Conservation (phyloP, 2,888 invertebrate species). For the Ametastegia equiseti region DNA sequence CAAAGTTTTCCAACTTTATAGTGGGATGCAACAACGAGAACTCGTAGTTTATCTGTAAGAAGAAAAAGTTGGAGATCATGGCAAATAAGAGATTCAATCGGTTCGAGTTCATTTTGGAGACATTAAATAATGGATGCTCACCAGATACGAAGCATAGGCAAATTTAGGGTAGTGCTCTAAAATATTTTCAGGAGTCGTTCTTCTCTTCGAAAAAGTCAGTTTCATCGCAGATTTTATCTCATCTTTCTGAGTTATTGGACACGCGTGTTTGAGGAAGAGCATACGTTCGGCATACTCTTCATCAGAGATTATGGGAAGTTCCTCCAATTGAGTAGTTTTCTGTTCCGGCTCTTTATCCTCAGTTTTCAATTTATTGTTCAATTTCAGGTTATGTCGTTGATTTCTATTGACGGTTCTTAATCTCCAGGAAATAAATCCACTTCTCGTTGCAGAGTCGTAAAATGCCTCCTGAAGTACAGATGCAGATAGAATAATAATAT, state of each 20-base stretch:
- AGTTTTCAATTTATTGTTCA: background rate
- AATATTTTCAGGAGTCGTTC: background rate
- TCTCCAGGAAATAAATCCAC: background rate
- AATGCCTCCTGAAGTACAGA: background rate
- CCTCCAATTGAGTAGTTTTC: background rate
- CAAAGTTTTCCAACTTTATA: background rate
- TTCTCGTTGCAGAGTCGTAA: background rate
- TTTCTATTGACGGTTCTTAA: background rate
- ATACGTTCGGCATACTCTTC: background rate
- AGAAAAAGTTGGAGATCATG: background rate
- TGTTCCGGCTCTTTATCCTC: background rate
- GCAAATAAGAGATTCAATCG: background rate
- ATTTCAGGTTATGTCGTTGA: background rate
- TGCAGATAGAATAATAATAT: background rate
- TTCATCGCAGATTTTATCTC: background rate
- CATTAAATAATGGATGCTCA: background rate
- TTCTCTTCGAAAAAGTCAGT: background rate
- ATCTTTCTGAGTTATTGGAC: background rate
- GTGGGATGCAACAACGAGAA: background rate
- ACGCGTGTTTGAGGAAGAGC: background rate
- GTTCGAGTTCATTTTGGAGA: background rate
- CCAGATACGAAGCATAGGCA: background rate
- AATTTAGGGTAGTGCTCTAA: background rate
- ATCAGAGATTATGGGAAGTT: background rate
- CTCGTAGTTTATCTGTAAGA: background rate